Conservation (phyloP, 1,140 invertebrate species). For the Cydia fagiglandana region DNA sequence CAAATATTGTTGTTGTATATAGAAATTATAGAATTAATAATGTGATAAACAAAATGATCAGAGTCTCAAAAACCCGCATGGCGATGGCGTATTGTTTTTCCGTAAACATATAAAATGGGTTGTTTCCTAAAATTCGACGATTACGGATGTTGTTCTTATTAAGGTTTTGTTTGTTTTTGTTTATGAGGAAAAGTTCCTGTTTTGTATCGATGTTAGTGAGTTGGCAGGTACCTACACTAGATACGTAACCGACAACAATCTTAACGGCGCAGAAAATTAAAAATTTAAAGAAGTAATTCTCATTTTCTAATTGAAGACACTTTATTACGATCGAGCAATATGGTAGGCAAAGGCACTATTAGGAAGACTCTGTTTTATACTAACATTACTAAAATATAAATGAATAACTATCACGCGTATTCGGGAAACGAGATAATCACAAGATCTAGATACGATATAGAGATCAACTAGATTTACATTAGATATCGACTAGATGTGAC, state of each 20-base stretch:
- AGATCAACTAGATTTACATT: no score
- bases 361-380: not conserved
- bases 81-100: not conserved
- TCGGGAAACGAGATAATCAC: no score
- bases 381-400: no score
- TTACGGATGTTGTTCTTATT: not conserved
- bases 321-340: no score
- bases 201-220: not conserved
- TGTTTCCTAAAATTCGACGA: not conserved
- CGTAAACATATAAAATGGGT: slow-evolving; percentile 6
- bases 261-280: no score
- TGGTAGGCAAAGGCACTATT: not conserved
- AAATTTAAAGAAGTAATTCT: no score
- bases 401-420: not conserved
- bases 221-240: no score
- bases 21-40: not conserved
- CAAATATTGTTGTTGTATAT: not conserved
- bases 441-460: no score
- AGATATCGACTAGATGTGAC: no score
- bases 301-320: no score
- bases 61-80: slow-evolving; percentile 6
- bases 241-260: not conserved
- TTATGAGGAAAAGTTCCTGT: not conserved
- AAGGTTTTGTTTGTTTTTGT: slow-evolving; percentile 11
- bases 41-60: not conserved